phyloP scores from a whole-genome alignment of 2,797 vertebrate genomes.

The Melanotaenia trifasciata region DNA sequence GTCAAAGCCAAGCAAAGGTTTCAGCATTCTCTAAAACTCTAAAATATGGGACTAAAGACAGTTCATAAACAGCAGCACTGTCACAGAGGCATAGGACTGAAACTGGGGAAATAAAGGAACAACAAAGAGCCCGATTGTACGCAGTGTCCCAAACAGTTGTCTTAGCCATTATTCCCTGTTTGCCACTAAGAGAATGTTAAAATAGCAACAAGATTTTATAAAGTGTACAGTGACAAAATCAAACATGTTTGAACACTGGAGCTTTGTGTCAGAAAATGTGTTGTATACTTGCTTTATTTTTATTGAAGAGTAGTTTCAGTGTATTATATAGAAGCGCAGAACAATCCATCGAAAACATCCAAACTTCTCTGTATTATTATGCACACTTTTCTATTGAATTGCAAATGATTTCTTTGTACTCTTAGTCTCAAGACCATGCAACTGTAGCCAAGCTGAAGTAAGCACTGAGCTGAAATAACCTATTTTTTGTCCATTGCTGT shows the following conservation, averaged over 20 bases:
- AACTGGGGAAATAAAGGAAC: not conserved
- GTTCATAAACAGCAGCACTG: not conserved
- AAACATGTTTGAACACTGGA: too few relatives aligned
- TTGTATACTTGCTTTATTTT: not conserved
- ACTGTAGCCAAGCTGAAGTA: not conserved
- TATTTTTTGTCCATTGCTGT: not conserved
- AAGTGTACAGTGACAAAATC: not conserved
- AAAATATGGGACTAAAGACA: not conserved
- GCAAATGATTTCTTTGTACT: not conserved
- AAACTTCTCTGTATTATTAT: not conserved
- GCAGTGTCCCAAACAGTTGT: not conserved
- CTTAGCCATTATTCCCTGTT: not conserved
- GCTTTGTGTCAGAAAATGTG: not conserved
- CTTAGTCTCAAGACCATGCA: not conserved
- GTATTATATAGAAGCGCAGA: too few relatives aligned
- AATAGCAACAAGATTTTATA: not conserved
- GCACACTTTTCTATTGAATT: not conserved
- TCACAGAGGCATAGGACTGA: not conserved
- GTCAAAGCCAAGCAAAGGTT: not conserved
- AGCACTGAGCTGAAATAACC: not conserved
- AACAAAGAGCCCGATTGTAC: not conserved
- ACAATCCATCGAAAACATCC: not conserved
- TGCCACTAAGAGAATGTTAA: not conserved
- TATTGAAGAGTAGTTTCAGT: not conserved
- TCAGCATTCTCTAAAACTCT: not conserved